A percentile compares a stretch with the other conserved stretches of the same genome.
phyloP scores from a whole-genome alignment of 1,140 invertebrate species.

The Galleria mellonella region DNA sequence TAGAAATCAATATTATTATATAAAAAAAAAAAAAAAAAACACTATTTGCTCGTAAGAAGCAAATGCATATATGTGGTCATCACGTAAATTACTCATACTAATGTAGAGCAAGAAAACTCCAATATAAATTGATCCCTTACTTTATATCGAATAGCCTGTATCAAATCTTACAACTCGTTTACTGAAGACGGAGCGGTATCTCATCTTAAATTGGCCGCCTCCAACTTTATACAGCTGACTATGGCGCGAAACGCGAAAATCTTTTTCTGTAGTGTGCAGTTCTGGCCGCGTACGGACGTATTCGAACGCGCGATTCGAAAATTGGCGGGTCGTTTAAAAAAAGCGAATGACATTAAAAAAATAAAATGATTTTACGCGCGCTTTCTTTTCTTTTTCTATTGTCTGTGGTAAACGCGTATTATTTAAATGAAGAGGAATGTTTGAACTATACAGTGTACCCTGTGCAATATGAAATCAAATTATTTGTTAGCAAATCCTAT shows the following conservation, averaged over 20 bases:
- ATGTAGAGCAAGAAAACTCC: background rate
- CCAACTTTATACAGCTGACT: too few species aligned
- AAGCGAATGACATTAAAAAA: constrained; percentile 11
- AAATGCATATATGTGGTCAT: too few species aligned
- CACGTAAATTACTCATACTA: too few species aligned
- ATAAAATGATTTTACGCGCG: constrained; percentile 26
- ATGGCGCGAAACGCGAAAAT: constrained; percentile 16
- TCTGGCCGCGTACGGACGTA: constrained; percentile 24
- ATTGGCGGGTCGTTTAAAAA: constrained; percentile 11
- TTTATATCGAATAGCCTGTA: constrained; percentile 1
- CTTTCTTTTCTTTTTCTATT: constrained; percentile 26
- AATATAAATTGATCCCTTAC: constrained; percentile 6
- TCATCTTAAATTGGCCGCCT: constrained; percentile 12
- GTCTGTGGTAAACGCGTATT: constrained; percentile 25
- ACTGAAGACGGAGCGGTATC: constrained; percentile 1
- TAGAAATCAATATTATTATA: too few species aligned
- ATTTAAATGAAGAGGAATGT: constrained; percentile 54
- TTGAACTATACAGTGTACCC: constrained; percentile 66
- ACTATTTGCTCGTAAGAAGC: too few species aligned
- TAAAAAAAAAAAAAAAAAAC: too few species aligned
- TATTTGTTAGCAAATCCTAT: constrained; percentile 24
- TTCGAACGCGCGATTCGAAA: constrained; percentile 3
- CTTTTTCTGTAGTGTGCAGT: constrained; percentile 6
- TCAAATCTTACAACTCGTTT: background rate
- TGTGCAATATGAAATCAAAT: constrained; percentile 53